Percentiles rank a stretch among this genome's conserved stretches.
Conservation (phyloP, 1,140 invertebrate genomes). For the Anoplophora glabripennis region DNA sequence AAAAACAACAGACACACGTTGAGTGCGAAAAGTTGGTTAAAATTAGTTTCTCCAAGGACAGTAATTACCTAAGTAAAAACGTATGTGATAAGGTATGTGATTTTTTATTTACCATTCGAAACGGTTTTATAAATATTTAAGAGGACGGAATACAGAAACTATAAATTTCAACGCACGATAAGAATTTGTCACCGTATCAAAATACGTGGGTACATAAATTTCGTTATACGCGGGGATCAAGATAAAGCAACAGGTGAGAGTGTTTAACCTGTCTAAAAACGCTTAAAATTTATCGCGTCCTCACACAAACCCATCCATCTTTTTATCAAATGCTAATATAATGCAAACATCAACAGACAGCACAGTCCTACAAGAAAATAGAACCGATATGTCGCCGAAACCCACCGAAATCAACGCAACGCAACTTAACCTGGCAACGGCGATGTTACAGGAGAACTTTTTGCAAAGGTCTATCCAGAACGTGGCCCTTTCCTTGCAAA, state of each 20-base stretch:
- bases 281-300: constrained; percentile 4
- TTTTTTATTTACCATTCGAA: too few relatives aligned
- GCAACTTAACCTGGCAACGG: constrained; percentile 48
- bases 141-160: too few relatives aligned
- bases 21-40: too few relatives aligned
- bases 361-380: constrained; percentile 31
- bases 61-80: too few relatives aligned
- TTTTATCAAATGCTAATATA: not conserved
- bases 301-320: not conserved
- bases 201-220: not conserved
- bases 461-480: constrained; percentile 58
- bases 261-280: constrained; percentile 5
- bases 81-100: too few relatives aligned
- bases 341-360: constrained; percentile 43
- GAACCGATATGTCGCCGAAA: constrained; percentile 25
- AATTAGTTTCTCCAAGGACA: too few relatives aligned
- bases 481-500: constrained; percentile 72
- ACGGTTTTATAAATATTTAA: too few relatives aligned
- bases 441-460: constrained; percentile 54
- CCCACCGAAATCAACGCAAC: constrained; percentile 15
- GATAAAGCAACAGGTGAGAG: not conserved
- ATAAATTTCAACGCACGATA: not conserved
- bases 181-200: not conserved
- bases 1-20: too few relatives aligned
- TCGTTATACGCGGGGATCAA: not conserved